These are phyloP conservation scores for Mugil cephalus DNA, from an alignment of 2,113 vertebrate genomes.

Conservation along the genomic window DNA sequence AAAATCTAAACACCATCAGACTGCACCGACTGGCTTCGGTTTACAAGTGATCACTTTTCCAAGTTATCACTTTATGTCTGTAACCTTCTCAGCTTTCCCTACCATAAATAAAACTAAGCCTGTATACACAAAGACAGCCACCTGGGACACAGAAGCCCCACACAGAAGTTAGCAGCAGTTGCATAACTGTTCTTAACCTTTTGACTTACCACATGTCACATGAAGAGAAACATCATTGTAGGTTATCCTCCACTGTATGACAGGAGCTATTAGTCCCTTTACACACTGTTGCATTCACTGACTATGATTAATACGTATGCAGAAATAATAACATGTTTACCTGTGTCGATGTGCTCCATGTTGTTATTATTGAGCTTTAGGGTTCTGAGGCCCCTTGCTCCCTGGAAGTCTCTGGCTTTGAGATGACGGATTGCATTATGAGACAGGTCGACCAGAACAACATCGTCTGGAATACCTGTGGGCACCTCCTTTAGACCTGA, in stretches of 20 bases:
- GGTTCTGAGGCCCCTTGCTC: slow-evolving; percentile 87
- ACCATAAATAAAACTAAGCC: slow-evolving; percentile 34
- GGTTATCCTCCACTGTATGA: slow-evolving; percentile 4
- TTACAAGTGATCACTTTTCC: slow-evolving; percentile 8
- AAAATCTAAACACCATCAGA: slow-evolving; percentile 14
- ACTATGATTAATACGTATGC: slow-evolving; percentile 1
- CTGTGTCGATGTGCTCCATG: slow-evolving; percentile 89
- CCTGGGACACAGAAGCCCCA: slow-evolving; percentile 57
- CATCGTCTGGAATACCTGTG: slow-evolving; percentile 89
- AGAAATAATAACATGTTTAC: slow-evolving; percentile 71
- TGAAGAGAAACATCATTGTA: slow-evolving; percentile 30
- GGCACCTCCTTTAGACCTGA: slow-evolving; percentile 93
- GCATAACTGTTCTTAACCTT: slow-evolving; percentile 16
- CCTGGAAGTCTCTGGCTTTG: slow-evolving; percentile 89
- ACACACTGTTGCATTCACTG: slow-evolving; percentile 1
- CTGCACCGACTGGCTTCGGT: no score
- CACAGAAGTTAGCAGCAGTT: slow-evolving; percentile 43
- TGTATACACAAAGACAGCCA: slow-evolving; percentile 37
- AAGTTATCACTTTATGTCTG: slow-evolving; percentile 14
- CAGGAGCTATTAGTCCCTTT: neutral
- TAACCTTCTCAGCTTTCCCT: slow-evolving; percentile 16
- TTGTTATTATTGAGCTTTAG: slow-evolving; percentile 92
- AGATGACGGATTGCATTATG: slow-evolving; percentile 91
- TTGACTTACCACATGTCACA: slow-evolving; percentile 30
- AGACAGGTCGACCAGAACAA: slow-evolving; percentile 92